Conservation (phyloP, 2,113 vertebrate genomes). For the Corynorhinus townsendii region DNA sequence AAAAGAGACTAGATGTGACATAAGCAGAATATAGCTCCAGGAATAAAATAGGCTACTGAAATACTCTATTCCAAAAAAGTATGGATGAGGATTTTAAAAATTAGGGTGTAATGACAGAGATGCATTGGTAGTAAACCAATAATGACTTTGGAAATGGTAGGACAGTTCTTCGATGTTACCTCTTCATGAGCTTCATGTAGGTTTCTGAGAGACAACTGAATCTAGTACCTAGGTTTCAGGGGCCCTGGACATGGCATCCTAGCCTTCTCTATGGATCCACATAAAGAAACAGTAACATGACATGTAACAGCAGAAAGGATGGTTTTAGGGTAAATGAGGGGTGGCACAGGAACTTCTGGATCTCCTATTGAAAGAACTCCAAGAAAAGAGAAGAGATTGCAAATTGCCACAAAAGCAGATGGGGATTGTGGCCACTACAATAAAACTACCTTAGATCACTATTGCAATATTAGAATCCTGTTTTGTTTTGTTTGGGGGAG, state of each 20-base stretch:
- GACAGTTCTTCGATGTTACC: not conserved
- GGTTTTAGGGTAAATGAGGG: not conserved
- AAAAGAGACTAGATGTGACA: not conserved
- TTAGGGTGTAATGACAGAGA: not conserved
- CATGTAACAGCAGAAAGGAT: not conserved
- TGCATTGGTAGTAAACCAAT: not conserved
- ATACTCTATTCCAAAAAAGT: not conserved
- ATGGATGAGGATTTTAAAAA: not conserved
- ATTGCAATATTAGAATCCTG: not conserved
- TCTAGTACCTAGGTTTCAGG: not conserved
- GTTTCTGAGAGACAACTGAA: not conserved
- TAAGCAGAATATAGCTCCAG: not conserved
- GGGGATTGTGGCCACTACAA: not conserved
- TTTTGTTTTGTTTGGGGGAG: not conserved
- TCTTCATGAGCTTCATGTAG: not conserved
- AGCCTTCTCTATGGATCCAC: not conserved
- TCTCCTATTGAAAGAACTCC: not conserved
- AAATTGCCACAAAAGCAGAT: not conserved
- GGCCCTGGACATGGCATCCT: not conserved
- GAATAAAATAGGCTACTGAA: not conserved
- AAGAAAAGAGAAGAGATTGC: not conserved
- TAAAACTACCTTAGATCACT: not conserved
- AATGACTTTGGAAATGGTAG: not conserved
- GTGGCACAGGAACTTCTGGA: not conserved
- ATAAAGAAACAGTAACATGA: not conserved